A percentile compares a stretch with the other conserved stretches of the same genome.
These are phyloP conservation scores for Halichondria panicea DNA, from an alignment of 37 sponge, comb jelly and placozoan genomes.

Conservation along the genomic window DNA sequence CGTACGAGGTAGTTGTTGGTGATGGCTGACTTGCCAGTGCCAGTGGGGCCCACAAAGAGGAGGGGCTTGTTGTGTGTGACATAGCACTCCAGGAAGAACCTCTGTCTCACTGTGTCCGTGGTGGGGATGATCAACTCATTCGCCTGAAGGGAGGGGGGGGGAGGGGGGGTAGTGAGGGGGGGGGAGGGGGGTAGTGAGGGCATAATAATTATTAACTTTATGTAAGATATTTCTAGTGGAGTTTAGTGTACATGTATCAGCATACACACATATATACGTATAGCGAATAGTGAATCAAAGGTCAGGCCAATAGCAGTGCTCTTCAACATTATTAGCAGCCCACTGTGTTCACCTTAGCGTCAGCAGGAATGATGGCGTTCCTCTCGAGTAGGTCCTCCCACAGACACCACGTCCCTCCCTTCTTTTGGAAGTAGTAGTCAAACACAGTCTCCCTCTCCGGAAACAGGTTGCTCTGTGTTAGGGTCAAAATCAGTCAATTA, in stretches of 20 bases:
- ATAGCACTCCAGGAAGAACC: conserved; percentile 79
- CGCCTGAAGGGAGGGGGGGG: conserved; percentile 36
- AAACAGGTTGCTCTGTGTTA: conserved; percentile 73
- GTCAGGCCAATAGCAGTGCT: too few species aligned
- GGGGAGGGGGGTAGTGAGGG: background rate
- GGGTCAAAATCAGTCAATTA: background rate
- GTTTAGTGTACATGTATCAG: background rate
- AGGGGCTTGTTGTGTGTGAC: conserved; percentile 77
- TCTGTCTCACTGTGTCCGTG: conserved; percentile 90
- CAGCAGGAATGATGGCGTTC: conserved; percentile 45
- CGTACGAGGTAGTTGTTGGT: conserved; percentile 90
- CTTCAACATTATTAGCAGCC: too few species aligned
- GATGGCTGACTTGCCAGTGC: conserved; percentile 99
- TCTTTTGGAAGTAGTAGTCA: conserved; percentile 85
- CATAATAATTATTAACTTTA: background rate
- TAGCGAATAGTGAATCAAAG: background rate
- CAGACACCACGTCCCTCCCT: conserved; percentile 61
- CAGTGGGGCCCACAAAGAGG: conserved; percentile 96
- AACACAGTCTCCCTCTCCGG: conserved; percentile 89
- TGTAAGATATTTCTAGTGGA: background rate
- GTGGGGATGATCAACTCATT: conserved; percentile 96
- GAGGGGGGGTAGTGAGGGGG: background rate
- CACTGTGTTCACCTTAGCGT: conserved; percentile 68
- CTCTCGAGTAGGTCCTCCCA: conserved; percentile 86
- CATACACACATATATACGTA: background rate